These are phyloP conservation scores for Cassiopea xamachana DNA, from an alignment of 30 jellyfish, hydroid and myxozoan species.

Conservation along the genomic window DNA sequence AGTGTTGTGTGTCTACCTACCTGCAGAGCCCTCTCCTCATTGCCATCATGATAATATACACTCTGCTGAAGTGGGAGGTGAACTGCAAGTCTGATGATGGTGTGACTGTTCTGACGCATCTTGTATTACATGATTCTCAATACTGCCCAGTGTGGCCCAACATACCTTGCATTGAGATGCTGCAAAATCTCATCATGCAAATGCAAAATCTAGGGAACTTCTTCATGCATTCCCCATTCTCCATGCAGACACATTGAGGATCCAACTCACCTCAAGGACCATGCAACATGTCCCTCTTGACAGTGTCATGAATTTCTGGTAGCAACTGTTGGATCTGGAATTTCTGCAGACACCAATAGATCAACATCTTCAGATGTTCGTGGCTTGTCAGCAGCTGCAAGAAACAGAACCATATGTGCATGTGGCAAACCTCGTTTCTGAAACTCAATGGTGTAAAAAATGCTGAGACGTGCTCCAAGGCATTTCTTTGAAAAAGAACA, in stretches of 20 bases:
- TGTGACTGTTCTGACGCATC: too few relatives aligned
- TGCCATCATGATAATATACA: too few relatives aligned
- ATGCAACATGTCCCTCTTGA: neutral
- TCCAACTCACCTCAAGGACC: neutral
- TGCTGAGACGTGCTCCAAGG: neutral
- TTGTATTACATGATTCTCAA: too few relatives aligned
- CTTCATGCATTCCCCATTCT: neutral
- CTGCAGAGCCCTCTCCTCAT: too few relatives aligned
- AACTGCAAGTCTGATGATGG: too few relatives aligned
- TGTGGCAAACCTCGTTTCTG: neutral
- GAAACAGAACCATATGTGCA: neutral
- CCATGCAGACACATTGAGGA: neutral
- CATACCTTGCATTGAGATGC: constrained; percentile 32
- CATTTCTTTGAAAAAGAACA: neutral
- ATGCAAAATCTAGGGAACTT: constrained; percentile 32
- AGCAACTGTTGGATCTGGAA: constrained; percentile 3
- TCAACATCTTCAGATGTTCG: neutral
- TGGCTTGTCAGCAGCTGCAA: neutral
- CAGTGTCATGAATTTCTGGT: neutral
- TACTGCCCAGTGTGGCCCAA: neutral
- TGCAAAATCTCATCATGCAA: neutral
- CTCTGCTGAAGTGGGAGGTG: too few relatives aligned
- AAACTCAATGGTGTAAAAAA: neutral
- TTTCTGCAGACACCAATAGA: neutral
- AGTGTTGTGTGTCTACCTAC: too few relatives aligned